Percentiles rank a stretch among this genome's conserved stretches.
phyloP scores from a whole-genome alignment of 2,797 vertebrate species.

The Myotis planiceps region DNA sequence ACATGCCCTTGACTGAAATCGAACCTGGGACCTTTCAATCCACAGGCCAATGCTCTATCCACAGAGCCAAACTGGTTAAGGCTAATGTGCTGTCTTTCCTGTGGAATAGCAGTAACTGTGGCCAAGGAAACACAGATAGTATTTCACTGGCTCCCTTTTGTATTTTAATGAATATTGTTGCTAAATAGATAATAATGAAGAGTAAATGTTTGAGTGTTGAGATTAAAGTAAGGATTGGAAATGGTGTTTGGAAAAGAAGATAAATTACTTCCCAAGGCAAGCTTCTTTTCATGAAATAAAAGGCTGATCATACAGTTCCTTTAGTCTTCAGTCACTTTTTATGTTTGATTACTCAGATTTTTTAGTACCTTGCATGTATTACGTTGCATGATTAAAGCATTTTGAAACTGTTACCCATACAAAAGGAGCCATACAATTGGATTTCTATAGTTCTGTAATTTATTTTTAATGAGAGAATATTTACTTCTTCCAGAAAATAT shows the following conservation, averaged over 20 bases:
- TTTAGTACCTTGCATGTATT: not conserved
- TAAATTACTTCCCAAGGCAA: not conserved
- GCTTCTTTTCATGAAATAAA: not conserved
- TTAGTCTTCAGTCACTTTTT: not conserved
- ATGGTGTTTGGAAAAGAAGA: not conserved
- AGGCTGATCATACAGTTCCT: not conserved
- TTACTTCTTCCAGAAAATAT: not conserved
- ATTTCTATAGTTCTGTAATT: not conserved
- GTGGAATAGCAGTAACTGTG: not conserved
- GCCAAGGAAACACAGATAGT: not conserved
- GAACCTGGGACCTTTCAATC: too few species aligned
- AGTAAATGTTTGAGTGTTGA: not conserved
- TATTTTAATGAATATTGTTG: not conserved
- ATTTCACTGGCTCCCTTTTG: not conserved
- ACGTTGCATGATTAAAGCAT: not conserved
- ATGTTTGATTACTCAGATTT: not conserved
- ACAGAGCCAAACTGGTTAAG: too few species aligned
- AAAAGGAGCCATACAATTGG: not conserved
- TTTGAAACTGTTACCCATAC: not conserved
- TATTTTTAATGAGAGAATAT: not conserved
- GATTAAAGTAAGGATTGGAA: not conserved
- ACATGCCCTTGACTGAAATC: too few species aligned
- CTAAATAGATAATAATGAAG: not conserved
- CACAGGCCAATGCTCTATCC: too few species aligned
- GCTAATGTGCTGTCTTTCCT: not conserved